These are phyloP conservation scores for Pedetes capensis DNA, from an alignment of 2,113 vertebrate species.

Conservation along the genomic window DNA sequence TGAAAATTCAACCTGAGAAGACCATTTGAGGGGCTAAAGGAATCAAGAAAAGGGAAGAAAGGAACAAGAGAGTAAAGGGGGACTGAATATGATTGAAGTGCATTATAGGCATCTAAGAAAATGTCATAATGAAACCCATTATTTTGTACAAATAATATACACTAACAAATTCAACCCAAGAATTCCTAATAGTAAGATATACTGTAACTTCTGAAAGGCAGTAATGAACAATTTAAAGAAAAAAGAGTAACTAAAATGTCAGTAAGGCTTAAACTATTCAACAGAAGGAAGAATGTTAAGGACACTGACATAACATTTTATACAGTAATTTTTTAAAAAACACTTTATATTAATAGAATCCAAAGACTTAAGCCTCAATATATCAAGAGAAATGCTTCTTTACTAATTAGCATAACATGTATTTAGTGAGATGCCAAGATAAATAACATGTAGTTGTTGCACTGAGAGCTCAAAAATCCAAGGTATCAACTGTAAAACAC, in stretches of 20 bases:
- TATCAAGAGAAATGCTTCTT: constrained; percentile 11
- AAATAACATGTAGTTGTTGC: not conserved
- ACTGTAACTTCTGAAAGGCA: not conserved
- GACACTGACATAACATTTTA: not conserved
- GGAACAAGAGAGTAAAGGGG: too few relatives aligned
- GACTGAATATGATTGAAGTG: too few relatives aligned
- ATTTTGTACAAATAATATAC: too few relatives aligned
- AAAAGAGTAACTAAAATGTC: not conserved
- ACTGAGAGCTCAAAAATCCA: constrained; percentile 35
- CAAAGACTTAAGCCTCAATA: not conserved
- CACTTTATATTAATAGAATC: not conserved
- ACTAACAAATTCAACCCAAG: constrained; percentile 26
- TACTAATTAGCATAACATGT: not conserved
- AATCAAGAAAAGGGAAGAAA: too few relatives aligned
- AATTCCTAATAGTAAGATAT: constrained; percentile 7
- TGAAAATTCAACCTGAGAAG: constrained; percentile 25
- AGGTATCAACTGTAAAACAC: not conserved
- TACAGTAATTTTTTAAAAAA: not conserved
- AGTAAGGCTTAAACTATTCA: not conserved
- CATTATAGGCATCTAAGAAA: too few relatives aligned
- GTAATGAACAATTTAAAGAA: not conserved
- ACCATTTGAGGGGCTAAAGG: too few relatives aligned
- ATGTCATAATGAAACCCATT: too few relatives aligned
- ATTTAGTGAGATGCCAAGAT: not conserved
- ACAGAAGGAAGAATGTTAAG: not conserved